These are phyloP conservation scores for Arrhamphus sclerolepis DNA, from an alignment of 2,797 vertebrate species.

Conservation along the genomic window DNA sequence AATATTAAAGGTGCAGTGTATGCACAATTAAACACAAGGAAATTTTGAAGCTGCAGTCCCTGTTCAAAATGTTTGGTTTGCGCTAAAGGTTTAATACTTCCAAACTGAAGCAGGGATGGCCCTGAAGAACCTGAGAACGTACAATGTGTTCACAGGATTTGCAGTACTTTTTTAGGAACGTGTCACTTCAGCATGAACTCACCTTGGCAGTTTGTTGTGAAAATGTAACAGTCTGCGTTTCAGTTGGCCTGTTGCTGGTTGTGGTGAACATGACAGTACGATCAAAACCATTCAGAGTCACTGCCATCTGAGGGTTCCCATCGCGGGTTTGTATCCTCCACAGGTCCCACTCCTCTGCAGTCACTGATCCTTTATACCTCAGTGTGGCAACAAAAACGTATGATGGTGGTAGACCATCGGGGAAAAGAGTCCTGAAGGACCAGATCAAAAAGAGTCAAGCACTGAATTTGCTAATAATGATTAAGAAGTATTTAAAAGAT, in stretches of 20 bases:
- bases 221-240: conserved; percentile 88
- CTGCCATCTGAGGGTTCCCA: conserved; percentile 91
- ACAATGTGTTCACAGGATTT: neutral
- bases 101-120: neutral
- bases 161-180: neutral
- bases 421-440: conserved; percentile 87
- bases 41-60: no score
- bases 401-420: conserved; percentile 95
- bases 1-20: neutral
- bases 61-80: no score
- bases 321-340: conserved; percentile 92
- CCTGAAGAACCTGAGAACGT: conserved; percentile 1
- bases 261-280: conserved; percentile 90
- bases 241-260: conserved; percentile 83
- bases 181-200: conserved; percentile 21
- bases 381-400: conserved; percentile 96
- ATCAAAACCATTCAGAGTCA: conserved; percentile 89
- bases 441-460: conserved; percentile 12
- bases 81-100: neutral
- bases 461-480: neutral
- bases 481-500: no score
- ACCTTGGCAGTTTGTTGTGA: conserved; percentile 84
- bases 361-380: conserved; percentile 88
- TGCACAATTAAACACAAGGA: neutral
- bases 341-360: conserved; percentile 92